phyloP scores from a whole-genome alignment of 2,113 vertebrate genomes.

The Glaucidium brasilianum region DNA sequence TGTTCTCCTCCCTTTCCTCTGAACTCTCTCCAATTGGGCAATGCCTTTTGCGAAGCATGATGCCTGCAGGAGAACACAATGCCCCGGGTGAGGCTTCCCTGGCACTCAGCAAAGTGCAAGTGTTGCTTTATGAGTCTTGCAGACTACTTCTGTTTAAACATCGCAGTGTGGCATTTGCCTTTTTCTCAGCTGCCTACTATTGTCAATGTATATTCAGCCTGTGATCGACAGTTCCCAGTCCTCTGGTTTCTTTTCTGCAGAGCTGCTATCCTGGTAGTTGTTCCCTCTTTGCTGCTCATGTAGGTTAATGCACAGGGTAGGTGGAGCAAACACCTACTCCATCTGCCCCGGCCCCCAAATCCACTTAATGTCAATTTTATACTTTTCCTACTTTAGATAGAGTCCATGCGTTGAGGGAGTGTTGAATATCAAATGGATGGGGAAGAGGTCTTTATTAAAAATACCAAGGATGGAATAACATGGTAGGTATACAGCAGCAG shows the following conservation, averaged over 20 bases:
- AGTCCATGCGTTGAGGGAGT: accelerated
- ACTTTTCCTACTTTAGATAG: not conserved
- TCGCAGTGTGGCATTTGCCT: not conserved
- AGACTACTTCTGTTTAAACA: conserved; percentile 6
- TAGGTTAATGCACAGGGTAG: not conserved
- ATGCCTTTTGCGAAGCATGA: not conserved
- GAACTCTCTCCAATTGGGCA: conserved; percentile 3
- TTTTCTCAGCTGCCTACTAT: conserved; percentile 44
- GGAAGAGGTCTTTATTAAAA: not conserved
- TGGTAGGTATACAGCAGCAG: not conserved
- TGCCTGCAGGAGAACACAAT: conserved; percentile 23
- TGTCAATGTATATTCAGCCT: not conserved
- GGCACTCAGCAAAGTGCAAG: conserved; percentile 19
- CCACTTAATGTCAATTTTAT: not conserved
- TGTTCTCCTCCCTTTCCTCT: not conserved
- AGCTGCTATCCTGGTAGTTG: not conserved
- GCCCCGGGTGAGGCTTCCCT: not conserved
- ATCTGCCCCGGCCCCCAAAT: not conserved
- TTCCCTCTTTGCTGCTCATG: not conserved
- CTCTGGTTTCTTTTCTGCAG: not conserved
- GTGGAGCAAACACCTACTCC: not conserved
- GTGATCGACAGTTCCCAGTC: not conserved
- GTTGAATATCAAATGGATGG: not conserved
- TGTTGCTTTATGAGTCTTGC: not conserved
- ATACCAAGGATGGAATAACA: not conserved